Conservation (phyloP, 1,140 invertebrate species). For the Chironomus tepperi region DNA sequence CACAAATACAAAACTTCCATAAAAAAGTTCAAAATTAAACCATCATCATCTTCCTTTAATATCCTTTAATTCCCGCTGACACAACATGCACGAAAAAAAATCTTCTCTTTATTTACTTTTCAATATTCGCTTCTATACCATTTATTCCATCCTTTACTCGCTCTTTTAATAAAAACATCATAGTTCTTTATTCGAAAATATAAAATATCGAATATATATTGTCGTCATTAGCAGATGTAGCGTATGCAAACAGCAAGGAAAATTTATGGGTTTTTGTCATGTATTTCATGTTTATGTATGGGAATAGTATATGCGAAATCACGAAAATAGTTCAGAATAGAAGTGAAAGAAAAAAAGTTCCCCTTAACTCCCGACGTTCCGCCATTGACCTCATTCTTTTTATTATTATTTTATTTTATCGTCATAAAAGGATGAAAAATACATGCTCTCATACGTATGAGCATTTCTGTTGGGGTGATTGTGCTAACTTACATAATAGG, state of each 20-base stretch:
- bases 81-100: too few species aligned
- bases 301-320: not conserved
- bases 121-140: too few species aligned
- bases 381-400: slow-evolving; percentile 18
- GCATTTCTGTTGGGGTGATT: too few species aligned
- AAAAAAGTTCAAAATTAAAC: too few species aligned
- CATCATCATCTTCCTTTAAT: too few species aligned
- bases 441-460: too few species aligned
- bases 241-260: not conserved
- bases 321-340: not conserved
- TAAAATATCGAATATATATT: slow-evolving; percentile 16
- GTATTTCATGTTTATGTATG: not conserved
- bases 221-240: slow-evolving; percentile 7
- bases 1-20: too few species aligned
- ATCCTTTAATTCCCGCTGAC: too few species aligned
- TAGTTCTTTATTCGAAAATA: not conserved
- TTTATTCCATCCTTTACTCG: too few species aligned
- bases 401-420: not conserved
- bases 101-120: too few species aligned
- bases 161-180: too few species aligned
- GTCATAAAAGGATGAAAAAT: not conserved
- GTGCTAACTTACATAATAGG: too few species aligned
- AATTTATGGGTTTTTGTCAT: not conserved
- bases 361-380: not conserved
- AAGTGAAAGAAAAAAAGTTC: not conserved